Base-by-base conservation (phyloP, 2,888 invertebrate genomes). In the Sepiola atlantica region DNA sequence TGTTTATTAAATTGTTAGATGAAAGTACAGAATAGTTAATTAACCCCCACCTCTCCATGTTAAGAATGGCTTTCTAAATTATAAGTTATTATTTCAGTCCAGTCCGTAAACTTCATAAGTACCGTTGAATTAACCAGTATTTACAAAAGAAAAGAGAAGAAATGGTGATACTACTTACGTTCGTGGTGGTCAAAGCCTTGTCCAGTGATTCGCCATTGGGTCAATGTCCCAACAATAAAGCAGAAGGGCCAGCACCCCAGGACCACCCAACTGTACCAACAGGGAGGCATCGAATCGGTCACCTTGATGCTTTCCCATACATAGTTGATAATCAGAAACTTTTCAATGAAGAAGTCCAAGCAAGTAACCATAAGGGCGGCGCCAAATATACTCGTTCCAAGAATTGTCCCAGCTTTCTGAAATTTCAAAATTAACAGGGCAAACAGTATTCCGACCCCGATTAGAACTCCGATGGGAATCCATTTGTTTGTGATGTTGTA, bases 361-460 rank as follows among this genome's bases (percentile, higher is more conserved):
- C 98, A 98, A 28, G 98, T 98, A 21, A 98, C 98, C 95, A 98
- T 98, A 94, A 98, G 98, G 18, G 98, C 98, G 35, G 98, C 98
- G 54, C 98, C 98, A 96, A 98, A 98, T n/a, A 98, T 97, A 95
- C 98, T 98, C 28, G 98, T 98, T 77, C 98, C 98, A 94, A 98
- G 97, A 96, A 98, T 98, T 91, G 98, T 98, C 95, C 98, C 95
- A 35, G 98, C 98, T 98, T 98, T 98, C 97, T 98, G 98, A 98
- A 98, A 98, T 97, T 98, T 98, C 94, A 98, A 97, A 96, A 98
- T 98, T 96, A 98, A 97, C 95, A 98, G 98, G 45, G 98, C 98
- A 96, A 98, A 98, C 95, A 98, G 97, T 95, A 98, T 98, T 54
- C 98, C 98, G 92, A 98, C 98, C 92, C 98, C 98, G 93, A 98